Base-by-base conservation (phyloP, 2,113 vertebrate genomes). In the Orthonyx spaldingii region DNA sequence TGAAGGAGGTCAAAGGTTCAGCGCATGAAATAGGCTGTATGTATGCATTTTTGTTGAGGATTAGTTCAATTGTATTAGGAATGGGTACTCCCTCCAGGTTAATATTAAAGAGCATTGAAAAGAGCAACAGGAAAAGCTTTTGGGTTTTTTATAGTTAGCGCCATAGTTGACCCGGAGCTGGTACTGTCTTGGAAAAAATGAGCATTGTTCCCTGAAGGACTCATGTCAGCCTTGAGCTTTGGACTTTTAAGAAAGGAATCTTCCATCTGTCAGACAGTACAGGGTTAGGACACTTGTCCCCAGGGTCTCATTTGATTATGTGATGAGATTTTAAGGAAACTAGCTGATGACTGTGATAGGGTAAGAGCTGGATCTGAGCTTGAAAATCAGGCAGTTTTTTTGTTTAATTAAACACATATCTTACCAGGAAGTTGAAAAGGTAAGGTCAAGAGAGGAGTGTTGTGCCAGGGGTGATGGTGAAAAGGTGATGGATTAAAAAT, bases 1-100 rank as follows among this genome's bases (percentile, higher is more conserved):
- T 21, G 75, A 96, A 95, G 39, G 56, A 96, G 97, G 97, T 97
- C 96, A 98, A 76, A 97, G 85, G 95, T 97, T 97, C 96, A 97
- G 71, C 80, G 94, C 79, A 75, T 4, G 3, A 92, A 97, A 93
- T 91, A 87, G 59, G 64, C 85, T 68, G 50, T 33, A 24, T 41
- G 15, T 56, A 46, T 60, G 79, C 23, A 78, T 27, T 95, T 95
- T 75, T 89, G 46, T 57, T 81, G 35, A 75, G 81, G 39, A 84
- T 89, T 80, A 84, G 35, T 63, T 89, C 47, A 88, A 42, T 89
- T 96, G 77, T 72, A 33, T 63, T 57, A 77, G 55, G 59, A 94
- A 86, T 77, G 32, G 80, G 41, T 84, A 65, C 32, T 68, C 87
- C 84, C 56, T 90, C 68, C 71, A 93, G 79, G 77, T 96, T 95